A percentile compares a stretch with the other conserved stretches of the same genome.
Evolutionary conservation across 92 coral and sea anemone genomes (phyloP).

Genomic region (Virgularia gustaviana): DNA sequence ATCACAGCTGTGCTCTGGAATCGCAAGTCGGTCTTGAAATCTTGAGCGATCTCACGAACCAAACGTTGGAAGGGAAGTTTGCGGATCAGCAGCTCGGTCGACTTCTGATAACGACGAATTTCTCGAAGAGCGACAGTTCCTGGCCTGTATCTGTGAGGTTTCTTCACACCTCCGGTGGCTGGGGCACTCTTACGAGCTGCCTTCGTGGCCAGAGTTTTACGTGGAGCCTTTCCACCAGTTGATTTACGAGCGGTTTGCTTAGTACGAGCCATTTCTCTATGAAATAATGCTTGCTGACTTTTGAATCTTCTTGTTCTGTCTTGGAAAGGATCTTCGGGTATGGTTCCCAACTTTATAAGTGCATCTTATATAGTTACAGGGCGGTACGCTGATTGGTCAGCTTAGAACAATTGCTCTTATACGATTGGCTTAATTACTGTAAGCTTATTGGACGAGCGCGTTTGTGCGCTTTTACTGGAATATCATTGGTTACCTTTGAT

Average conservation of each 20-base stretch:
- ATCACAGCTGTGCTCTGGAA: conserved; percentile 94
- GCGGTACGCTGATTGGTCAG: no score
- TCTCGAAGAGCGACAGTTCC: conserved; percentile 99
- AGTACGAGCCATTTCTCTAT: conserved; percentile 86
- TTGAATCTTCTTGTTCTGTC: no score
- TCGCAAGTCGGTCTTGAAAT: conserved; percentile 89
- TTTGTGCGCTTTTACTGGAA: no score
- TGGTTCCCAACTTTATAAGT: no score
- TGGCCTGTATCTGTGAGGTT: conserved; percentile 98
- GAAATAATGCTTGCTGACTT: no score
- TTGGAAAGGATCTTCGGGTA: no score
- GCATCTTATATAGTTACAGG: no score
- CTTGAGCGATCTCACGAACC: conserved; percentile 90
- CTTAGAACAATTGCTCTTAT: no score
- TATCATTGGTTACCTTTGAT: no score
- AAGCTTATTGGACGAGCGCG: no score
- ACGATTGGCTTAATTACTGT: no score
- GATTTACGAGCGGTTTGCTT: conserved; percentile 96
- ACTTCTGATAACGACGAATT: conserved; percentile 95
- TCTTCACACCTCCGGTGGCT: conserved; percentile 95
- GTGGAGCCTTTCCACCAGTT: conserved; percentile 97
- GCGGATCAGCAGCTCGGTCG: conserved; percentile 93
- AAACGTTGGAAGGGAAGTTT: conserved; percentile 96
- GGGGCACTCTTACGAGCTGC: conserved; percentile 99
- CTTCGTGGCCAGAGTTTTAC: conserved; percentile 91